Conservation (phyloP, 2,113 vertebrate genomes). For the Oreochromis aureus region DNA sequence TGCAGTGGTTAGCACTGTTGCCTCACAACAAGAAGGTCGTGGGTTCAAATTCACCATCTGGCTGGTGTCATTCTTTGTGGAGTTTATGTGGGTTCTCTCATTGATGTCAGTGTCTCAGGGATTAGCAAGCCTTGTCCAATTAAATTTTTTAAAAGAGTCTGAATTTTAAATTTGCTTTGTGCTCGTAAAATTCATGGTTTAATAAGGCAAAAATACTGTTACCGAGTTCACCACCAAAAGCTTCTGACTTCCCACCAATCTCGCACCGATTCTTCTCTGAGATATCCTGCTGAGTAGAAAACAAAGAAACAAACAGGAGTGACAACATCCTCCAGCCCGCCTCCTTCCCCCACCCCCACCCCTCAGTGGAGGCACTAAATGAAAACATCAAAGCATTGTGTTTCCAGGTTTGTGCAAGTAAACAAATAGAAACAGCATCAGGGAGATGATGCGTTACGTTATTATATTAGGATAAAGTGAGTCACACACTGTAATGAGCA, state of each 20-base stretch:
- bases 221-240: not conserved
- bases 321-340: not conserved
- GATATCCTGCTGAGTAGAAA: not conserved
- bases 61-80: not conserved
- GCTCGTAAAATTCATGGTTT: not conserved
- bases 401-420: not conserved
- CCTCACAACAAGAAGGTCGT: not conserved
- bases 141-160: not conserved
- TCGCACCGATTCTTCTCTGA: not conserved
- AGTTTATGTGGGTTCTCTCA: rapidly evolving
- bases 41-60: not conserved
- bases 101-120: not conserved
- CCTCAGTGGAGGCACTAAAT: not conserved
- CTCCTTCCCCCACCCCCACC: not conserved
- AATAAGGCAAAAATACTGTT: not conserved
- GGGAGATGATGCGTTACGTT: not conserved
- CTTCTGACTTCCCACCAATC: not conserved
- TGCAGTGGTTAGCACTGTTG: not conserved
- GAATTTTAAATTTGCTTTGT: not conserved
- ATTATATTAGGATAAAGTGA: not conserved
- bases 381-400: not conserved
- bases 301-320: not conserved
- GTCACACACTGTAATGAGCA: not conserved
- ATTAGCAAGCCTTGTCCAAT: not conserved
- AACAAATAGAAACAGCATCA: not conserved